A percentile compares a stretch with the other conserved stretches of the same genome.
These are phyloP conservation scores for Mystacides longicornis DNA, from an alignment of 2,888 invertebrate species.

Conservation along the genomic window DNA sequence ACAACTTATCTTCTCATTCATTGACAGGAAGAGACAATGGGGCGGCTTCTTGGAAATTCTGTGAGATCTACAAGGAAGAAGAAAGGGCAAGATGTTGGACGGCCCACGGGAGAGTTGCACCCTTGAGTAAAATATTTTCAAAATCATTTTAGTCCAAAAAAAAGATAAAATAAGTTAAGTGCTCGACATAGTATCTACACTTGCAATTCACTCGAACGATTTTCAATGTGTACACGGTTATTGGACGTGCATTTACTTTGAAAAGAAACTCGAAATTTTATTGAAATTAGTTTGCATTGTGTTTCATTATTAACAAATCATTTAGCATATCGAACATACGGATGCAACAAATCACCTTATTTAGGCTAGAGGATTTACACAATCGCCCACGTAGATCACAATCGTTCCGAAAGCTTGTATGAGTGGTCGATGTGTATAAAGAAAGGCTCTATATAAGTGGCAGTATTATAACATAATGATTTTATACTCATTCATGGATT, in stretches of 20 bases:
- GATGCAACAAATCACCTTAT: neutral
- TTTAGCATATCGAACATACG: neutral
- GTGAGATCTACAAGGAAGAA: neutral
- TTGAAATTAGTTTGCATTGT: too few relatives aligned
- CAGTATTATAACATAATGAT: conserved; percentile 11
- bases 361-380: neutral
- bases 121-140: too few relatives aligned
- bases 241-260: too few relatives aligned
- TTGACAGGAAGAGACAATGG: neutral
- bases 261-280: too few relatives aligned
- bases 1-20: neutral
- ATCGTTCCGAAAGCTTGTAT: too few relatives aligned
- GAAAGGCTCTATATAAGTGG: neutral
- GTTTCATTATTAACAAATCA: neutral
- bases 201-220: too few relatives aligned
- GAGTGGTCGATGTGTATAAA: neutral
- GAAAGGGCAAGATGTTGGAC: too few relatives aligned
- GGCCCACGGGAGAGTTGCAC: too few relatives aligned
- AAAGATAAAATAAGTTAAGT: too few relatives aligned
- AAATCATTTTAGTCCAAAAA: too few relatives aligned
- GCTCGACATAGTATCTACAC: too few relatives aligned
- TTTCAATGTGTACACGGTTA: too few relatives aligned
- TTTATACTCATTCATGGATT: conserved; percentile 19
- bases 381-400: conserved; percentile 2
- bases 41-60: neutral